Evolutionary conservation across 2,797 vertebrate genomes (phyloP).

Genomic region (Lutjanus argentimaculatus): DNA sequence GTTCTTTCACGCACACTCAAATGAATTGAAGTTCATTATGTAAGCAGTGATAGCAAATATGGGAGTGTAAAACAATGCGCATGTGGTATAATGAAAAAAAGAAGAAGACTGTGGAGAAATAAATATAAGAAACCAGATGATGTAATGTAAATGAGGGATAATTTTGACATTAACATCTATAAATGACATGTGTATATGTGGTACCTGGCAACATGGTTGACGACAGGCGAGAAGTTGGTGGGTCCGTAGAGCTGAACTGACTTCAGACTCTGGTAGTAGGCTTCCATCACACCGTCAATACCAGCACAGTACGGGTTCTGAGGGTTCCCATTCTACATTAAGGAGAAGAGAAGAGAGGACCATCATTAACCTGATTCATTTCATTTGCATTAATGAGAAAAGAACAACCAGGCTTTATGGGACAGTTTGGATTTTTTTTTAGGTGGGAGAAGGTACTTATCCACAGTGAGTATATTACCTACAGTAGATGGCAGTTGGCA

Average conservation of each 20-base stretch:
- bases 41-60: constrained; percentile 1
- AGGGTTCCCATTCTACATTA: constrained; percentile 93
- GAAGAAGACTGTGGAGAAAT: not conserved
- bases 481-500: too few relatives aligned
- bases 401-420: too few relatives aligned
- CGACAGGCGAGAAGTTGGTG: constrained; percentile 98
- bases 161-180: not conserved
- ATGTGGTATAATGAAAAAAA: constrained; percentile 1
- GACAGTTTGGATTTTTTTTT: too few relatives aligned
- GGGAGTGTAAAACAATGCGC: constrained; percentile 16
- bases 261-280: constrained; percentile 96
- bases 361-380: too few relatives aligned
- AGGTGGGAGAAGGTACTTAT: too few relatives aligned
- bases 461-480: too few relatives aligned
- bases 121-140: not conserved
- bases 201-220: constrained; percentile 95
- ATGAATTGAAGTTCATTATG: constrained; percentile 31
- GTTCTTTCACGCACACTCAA: constrained; percentile 35
- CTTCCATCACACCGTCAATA: constrained; percentile 97
- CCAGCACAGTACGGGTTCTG: constrained; percentile 97
- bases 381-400: too few relatives aligned
- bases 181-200: not conserved
- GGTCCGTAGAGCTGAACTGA: constrained; percentile 98
- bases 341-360: not conserved
- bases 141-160: too few relatives aligned